phyloP scores from a whole-genome alignment of 64 coral and sea anemone genomes.

The Orbicella faveolata region DNA sequence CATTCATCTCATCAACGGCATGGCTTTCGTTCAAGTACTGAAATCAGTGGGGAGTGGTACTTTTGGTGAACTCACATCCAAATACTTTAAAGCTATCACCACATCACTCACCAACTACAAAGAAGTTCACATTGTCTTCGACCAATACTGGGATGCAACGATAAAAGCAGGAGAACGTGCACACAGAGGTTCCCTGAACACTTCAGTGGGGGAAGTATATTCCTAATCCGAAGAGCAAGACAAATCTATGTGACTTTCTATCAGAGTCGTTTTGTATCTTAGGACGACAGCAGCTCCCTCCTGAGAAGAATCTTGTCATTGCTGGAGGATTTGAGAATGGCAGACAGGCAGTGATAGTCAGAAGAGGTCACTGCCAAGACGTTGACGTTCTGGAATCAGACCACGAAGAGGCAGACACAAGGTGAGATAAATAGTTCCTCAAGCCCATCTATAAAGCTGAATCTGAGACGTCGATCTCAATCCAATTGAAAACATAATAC shows the following conservation, averaged over 20 bases:
- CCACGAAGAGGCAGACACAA: no score
- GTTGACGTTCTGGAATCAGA: not conserved
- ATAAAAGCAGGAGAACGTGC: constrained; percentile 49
- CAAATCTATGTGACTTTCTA: constrained; percentile 32
- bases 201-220: constrained; percentile 36
- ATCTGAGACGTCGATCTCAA: no score
- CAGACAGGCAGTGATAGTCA: not conserved
- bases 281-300: constrained; percentile 7
- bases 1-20: constrained; percentile 7
- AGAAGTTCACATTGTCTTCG: constrained; percentile 39
- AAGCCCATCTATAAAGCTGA: no score
- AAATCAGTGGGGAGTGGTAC: constrained; percentile 34
- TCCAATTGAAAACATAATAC: no score
- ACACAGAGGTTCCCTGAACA: not conserved
- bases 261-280: constrained; percentile 34
- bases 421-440: no score
- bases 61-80: constrained; percentile 42
- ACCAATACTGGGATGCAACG: constrained; percentile 44
- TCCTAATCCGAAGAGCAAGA: constrained; percentile 18
- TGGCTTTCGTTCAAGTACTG: constrained; percentile 34
- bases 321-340: constrained; percentile 28
- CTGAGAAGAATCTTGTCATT: constrained; percentile 26
- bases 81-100: constrained; percentile 37
- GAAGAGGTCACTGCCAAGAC: not conserved
- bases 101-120: constrained; percentile 2